These are phyloP conservation scores for Myioborus melanocephalus DNA, from an alignment of 2,797 vertebrate genomes.

Conservation along the genomic window DNA sequence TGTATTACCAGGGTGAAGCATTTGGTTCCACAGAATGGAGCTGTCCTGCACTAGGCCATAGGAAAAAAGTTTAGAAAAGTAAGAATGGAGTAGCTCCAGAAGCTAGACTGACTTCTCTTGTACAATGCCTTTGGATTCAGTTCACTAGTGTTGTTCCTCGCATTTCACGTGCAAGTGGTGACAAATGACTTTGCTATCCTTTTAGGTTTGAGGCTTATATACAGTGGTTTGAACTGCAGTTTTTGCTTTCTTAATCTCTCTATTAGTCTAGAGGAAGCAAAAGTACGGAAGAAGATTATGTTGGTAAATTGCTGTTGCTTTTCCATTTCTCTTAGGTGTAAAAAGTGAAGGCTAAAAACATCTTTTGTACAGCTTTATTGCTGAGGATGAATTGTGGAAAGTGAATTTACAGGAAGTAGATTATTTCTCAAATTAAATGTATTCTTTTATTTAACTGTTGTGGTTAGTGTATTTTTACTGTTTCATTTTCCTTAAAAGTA, in stretches of 20 bases:
- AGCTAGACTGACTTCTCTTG: background rate
- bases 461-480: slow-evolving; percentile 8
- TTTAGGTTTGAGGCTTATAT: background rate
- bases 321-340: background rate
- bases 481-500: slow-evolving; percentile 38
- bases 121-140: background rate
- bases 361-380: background rate
- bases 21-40: background rate
- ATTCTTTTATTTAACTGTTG: slow-evolving; percentile 44
- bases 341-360: background rate
- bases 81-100: background rate
- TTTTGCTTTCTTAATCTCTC: background rate
- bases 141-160: background rate
- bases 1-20: background rate
- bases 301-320: background rate
- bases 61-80: background rate
- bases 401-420: slow-evolving; percentile 9
- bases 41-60: background rate
- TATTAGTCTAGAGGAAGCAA: background rate
- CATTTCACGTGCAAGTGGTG: background rate
- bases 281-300: background rate
- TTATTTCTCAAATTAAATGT: slow-evolving; percentile 16
- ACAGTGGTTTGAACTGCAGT: background rate
- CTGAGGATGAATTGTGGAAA: background rate
- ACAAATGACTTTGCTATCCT: background rate